These are phyloP conservation scores for Sphecodes monilicornis DNA, from an alignment of 2,888 invertebrate genomes.

Conservation along the genomic window DNA sequence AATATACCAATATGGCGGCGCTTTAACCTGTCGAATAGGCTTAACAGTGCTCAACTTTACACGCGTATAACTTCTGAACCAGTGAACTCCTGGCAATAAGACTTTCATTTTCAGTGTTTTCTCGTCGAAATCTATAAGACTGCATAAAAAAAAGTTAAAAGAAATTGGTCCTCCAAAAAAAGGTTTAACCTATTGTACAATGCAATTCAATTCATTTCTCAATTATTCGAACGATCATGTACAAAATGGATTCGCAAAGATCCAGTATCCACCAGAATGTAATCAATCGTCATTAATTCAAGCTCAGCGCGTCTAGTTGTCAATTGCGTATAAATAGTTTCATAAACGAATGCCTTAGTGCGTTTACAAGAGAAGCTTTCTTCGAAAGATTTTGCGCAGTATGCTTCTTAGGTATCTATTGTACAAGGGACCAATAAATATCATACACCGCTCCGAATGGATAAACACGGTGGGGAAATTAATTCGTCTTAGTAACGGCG, in stretches of 20 bases:
- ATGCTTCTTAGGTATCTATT: not conserved
- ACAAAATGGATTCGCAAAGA: not conserved
- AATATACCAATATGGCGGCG: no score
- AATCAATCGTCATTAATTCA: not conserved
- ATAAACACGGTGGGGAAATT: not conserved
- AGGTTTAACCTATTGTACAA: no score
- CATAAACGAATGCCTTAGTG: not conserved
- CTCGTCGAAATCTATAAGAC: no score
- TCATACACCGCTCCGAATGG: not conserved
- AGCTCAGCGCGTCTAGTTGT: not conserved
- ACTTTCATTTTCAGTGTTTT: no score
- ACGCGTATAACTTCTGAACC: no score
- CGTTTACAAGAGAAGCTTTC: not conserved
- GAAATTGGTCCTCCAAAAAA: no score
- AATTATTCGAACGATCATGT: not conserved
- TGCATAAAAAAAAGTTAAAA: no score
- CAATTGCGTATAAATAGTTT: not conserved
- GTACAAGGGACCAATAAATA: slow-evolving; percentile 4
- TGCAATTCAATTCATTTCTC: not conserved
- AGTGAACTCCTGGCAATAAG: no score
- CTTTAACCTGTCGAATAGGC: no score
- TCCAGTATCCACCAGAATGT: not conserved
- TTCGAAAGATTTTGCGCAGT: not conserved
- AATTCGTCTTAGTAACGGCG: slow-evolving; percentile 4
- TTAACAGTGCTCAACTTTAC: no score